Conservation (phyloP, 2,113 vertebrate genomes). For the Atlantisia rogersi region DNA sequence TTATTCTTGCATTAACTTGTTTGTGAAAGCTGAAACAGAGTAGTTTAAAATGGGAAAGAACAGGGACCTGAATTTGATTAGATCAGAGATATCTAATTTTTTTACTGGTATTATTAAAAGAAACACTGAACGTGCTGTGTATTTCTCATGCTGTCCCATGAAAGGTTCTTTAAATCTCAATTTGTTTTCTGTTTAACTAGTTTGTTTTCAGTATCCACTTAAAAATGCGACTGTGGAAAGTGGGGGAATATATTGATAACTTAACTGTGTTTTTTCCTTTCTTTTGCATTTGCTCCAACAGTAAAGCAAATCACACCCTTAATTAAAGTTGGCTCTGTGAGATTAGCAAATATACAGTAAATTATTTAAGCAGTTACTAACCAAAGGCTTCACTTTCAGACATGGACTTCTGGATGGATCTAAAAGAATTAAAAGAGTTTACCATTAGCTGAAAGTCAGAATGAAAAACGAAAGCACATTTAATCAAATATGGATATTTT, state of each 20-base stretch:
- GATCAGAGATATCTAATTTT: background rate
- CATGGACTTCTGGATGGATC: slow-evolving; percentile 81
- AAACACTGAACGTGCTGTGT: background rate
- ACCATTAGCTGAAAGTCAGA: slow-evolving; percentile 34
- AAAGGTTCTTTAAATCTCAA: background rate
- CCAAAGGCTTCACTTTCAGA: slow-evolving; percentile 88
- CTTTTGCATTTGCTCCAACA: background rate
- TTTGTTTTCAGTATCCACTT: background rate
- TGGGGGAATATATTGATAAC: background rate
- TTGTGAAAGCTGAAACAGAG: background rate
- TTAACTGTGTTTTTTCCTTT: background rate
- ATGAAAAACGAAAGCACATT: slow-evolving; percentile 3
- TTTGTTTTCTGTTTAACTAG: background rate
- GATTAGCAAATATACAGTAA: background rate
- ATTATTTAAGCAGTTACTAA: slow-evolving; percentile 74
- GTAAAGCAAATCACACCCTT: slow-evolving; percentile 33
- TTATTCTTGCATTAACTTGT: background rate
- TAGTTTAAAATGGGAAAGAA: background rate
- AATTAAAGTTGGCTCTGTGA: slow-evolving; percentile 12
- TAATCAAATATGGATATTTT: slow-evolving; percentile 39
- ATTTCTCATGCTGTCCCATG: background rate
- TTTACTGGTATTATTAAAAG: background rate
- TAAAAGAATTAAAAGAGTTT: slow-evolving; percentile 70
- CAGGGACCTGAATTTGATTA: background rate
- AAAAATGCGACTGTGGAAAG: background rate